A percentile compares a stretch with the other conserved stretches of the same genome.
These are phyloP conservation scores for Drosophila anomalata DNA, from an alignment of 2,888 invertebrate genomes.

Conservation along the genomic window DNA sequence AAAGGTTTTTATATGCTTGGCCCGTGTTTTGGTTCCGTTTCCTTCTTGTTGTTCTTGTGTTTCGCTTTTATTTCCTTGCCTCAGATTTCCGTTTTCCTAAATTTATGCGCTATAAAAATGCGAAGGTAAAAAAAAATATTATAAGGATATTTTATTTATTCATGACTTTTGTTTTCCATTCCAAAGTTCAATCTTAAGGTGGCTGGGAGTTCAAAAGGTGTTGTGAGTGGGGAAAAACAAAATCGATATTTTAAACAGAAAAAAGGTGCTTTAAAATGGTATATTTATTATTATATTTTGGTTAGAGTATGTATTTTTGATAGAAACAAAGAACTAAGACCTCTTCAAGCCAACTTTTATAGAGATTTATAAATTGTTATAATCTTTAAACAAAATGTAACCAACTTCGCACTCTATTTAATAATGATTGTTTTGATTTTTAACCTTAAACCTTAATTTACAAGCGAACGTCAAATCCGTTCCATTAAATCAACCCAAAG, in stretches of 20 bases:
- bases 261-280: background rate
- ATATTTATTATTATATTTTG: background rate
- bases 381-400: background rate
- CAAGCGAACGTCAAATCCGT: background rate
- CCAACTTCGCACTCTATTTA: background rate
- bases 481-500: background rate
- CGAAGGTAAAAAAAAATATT: conserved; percentile 14
- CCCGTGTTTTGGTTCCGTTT: conserved; percentile 54
- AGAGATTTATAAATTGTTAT: background rate
- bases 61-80: conserved; percentile 57
- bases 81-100: conserved; percentile 59
- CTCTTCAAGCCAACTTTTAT: no score
- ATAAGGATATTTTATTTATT: conserved; percentile 58
- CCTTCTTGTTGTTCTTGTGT: conserved; percentile 39
- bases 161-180: conserved; percentile 61
- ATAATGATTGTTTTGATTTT: background rate
- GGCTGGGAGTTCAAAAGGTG: conserved; percentile 15
- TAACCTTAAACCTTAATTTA: background rate
- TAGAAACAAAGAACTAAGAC: no score
- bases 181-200: conserved; percentile 50
- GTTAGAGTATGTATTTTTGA: background rate
- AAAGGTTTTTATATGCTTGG: conserved; percentile 58
- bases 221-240: conserved; percentile 4
- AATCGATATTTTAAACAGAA: conserved; percentile 19
- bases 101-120: conserved; percentile 74